These are phyloP conservation scores for Helogale parvula DNA, from an alignment of 2,113 vertebrate species.

Conservation along the genomic window DNA sequence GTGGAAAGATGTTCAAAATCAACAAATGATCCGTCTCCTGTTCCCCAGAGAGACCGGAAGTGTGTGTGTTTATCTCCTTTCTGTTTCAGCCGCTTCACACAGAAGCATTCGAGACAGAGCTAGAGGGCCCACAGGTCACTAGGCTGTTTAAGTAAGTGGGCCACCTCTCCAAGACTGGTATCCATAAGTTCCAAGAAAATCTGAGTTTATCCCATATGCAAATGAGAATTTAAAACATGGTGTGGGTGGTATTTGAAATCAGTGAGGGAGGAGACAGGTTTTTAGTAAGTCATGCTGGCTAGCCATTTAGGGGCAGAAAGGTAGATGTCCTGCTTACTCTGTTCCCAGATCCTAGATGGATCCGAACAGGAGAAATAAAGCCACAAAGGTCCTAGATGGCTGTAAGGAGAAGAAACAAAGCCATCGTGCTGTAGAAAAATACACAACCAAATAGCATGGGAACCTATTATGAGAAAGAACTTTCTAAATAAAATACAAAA, in stretches of 20 bases:
- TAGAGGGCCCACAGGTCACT: neutral
- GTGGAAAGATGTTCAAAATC: fast-evolving
- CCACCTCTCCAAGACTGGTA: neutral
- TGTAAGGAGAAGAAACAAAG: no score
- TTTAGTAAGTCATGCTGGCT: neutral
- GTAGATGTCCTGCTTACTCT: neutral
- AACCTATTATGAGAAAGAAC: neutral
- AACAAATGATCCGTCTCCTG: fast-evolving
- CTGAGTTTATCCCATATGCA: neutral
- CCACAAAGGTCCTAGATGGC: neutral
- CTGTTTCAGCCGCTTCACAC: no score
- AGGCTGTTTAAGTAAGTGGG: neutral
- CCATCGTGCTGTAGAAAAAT: neutral
- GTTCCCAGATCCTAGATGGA: neutral
- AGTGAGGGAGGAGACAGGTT: neutral
- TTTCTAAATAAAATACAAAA: neutral
- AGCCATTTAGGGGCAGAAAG: neutral
- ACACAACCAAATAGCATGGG: neutral
- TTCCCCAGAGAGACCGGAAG: neutral
- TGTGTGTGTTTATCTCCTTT: fast-evolving
- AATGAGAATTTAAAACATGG: neutral
- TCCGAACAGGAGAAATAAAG: neutral
- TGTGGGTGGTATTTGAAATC: neutral
- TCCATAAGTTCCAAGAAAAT: neutral
- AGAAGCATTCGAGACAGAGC: neutral